Evolutionary conservation across 2,888 invertebrate species (phyloP).

Genomic region (Disparrhopalites patrizii): DNA sequence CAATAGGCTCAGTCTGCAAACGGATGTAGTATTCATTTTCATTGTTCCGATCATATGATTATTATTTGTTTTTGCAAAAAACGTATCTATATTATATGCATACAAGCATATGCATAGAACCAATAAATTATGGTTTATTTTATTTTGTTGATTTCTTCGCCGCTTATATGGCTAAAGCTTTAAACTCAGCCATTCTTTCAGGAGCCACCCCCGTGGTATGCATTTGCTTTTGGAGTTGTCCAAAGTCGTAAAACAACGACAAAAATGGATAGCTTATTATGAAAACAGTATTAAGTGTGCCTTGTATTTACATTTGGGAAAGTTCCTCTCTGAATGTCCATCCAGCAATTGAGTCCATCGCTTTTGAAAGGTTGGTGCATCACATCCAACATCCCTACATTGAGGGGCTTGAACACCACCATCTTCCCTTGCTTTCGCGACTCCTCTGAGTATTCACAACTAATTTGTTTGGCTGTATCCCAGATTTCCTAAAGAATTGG

Average conservation of each 20-base stretch:
- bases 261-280: background rate
- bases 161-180: no score
- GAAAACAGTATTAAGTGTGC: no score
- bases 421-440: conserved; percentile 42
- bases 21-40: no score
- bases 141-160: no score
- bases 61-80: background rate
- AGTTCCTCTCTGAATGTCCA: conserved; percentile 68
- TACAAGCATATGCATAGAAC: no score
- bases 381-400: conserved; percentile 66
- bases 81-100: no score
- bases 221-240: no score
- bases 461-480: conserved; percentile 64
- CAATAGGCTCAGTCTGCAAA: conserved; percentile 60
- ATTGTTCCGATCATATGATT: no score
- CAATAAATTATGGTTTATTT: no score
- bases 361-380: conserved; percentile 62
- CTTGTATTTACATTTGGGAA: conserved; percentile 61
- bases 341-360: conserved; percentile 66
- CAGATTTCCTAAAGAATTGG: conserved; percentile 55
- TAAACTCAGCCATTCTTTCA: no score
- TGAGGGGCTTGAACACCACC: conserved; percentile 59
- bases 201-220: no score
- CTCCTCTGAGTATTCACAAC: conserved; percentile 52
- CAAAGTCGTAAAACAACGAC: background rate